Percentiles rank a stretch among this genome's conserved stretches.
phyloP scores from a whole-genome alignment of 2,113 vertebrate genomes.

The Phoxinus phoxinus region DNA sequence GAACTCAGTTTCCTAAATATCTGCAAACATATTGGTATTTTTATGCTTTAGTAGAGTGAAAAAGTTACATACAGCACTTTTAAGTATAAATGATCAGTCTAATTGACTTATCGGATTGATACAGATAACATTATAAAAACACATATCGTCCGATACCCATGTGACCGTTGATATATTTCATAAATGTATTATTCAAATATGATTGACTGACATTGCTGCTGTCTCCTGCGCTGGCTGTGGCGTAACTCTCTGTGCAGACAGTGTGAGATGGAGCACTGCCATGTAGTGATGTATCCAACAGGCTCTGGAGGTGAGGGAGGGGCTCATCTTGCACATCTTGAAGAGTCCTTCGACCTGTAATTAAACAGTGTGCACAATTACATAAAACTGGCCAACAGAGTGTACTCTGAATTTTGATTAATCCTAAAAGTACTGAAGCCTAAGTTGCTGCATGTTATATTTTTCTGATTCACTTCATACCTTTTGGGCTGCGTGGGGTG shows the following conservation, averaged over 20 bases:
- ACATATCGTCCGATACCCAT: neutral
- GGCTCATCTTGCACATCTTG: slow-evolving; percentile 20
- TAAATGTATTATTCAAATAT: neutral
- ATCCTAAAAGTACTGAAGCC: neutral
- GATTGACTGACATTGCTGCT: slow-evolving; percentile 36
- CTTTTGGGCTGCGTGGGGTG: slow-evolving; percentile 57
- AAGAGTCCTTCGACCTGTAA: neutral
- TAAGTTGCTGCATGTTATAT: neutral
- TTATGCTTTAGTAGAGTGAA: no score
- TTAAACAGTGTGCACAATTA: neutral
- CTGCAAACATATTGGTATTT: no score
- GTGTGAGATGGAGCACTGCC: slow-evolving; percentile 34
- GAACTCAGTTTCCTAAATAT: no score
- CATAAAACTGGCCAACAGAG: neutral
- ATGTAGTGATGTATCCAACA: slow-evolving; percentile 47
- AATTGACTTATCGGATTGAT: neutral
- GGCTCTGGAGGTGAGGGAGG: slow-evolving; percentile 34
- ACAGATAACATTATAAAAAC: neutral
- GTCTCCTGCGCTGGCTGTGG: slow-evolving; percentile 44
- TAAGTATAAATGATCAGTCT: no score
- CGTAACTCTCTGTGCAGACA: slow-evolving; percentile 28
- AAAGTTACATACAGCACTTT: no score
- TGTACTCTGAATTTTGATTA: neutral
- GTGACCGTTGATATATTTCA: neutral
- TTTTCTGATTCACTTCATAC: neutral